Conservation (phyloP, 2,113 vertebrate genomes). For the Mus musculus region GRCm39 chr11:22078501-22079000, state of each 20-base stretch:
- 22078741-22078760: not conserved
- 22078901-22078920: constrained; percentile 22
- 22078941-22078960: not conserved
- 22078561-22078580: not conserved
- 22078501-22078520: no score
- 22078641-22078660: not conserved
- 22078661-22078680: not conserved
- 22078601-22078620: not conserved
- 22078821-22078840: constrained; percentile 34
- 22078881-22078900: not conserved
- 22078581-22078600: not conserved
- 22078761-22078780: not conserved
- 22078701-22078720: not conserved
- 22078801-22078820: constrained; percentile 6
- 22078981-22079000: not conserved
- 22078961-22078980: not conserved
- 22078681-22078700: not conserved
- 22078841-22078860: no score
- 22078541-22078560: not conserved
- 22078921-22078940: not conserved
- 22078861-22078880: constrained; percentile 1
- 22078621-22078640: not conserved
- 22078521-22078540: not conserved
- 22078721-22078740: not conserved
- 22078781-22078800: constrained; percentile 18